Evolutionary conservation across 2,888 invertebrate genomes (phyloP).

Genomic region (Mimachlamys varia): DNA sequence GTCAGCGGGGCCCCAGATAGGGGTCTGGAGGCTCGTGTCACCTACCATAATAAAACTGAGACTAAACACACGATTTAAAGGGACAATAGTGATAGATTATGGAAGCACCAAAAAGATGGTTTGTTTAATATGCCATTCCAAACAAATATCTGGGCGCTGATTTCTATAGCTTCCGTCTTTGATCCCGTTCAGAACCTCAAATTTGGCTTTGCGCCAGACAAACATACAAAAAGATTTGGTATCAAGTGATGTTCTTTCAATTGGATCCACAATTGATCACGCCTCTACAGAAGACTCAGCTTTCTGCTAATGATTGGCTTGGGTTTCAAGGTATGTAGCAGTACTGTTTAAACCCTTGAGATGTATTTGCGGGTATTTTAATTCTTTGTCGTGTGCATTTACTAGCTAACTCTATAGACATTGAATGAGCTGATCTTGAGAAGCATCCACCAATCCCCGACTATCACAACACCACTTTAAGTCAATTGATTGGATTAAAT

Average conservation of each 20-base stretch:
- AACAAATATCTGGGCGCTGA: neutral
- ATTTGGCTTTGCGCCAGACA: constrained; percentile 50
- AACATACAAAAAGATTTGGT: constrained; percentile 52
- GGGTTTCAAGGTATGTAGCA: constrained; percentile 15
- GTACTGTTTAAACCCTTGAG: neutral
- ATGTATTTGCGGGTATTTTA: constrained; percentile 7
- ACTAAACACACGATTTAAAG: neutral
- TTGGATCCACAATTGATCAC: constrained; percentile 28
- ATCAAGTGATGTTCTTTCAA: constrained; percentile 54
- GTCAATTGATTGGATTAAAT: neutral
- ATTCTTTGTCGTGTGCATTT: constrained; percentile 13
- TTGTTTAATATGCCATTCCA: neutral
- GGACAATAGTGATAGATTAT: neutral
- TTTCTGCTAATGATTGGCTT: constrained; percentile 31
- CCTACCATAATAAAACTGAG: neutral
- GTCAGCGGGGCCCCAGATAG: neutral
- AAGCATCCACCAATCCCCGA: neutral
- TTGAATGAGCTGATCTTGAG: constrained; percentile 7
- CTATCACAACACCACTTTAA: constrained; percentile 24
- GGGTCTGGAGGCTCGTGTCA: neutral
- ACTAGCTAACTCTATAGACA: neutral
- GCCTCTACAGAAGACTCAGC: neutral
- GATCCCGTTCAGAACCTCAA: constrained; percentile 38
- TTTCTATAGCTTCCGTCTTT: constrained; percentile 1
- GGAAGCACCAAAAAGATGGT: neutral